phyloP scores from a whole-genome alignment of 23 tunicate genomes.

The Trididemnum clinides region DNA sequence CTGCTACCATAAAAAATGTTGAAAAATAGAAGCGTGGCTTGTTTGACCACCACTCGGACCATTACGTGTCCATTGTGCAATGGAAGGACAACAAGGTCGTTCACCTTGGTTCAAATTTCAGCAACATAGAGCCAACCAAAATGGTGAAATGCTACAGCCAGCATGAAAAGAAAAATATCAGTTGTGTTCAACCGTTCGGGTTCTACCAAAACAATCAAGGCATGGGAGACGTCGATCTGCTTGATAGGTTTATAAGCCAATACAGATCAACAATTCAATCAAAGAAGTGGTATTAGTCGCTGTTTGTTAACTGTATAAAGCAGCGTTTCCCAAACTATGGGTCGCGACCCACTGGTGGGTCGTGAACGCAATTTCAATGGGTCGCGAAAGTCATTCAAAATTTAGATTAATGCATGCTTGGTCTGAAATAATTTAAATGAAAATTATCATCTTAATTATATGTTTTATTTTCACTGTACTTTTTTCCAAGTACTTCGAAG shows the following conservation, averaged over 20 bases:
- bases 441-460: no score
- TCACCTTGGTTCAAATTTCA: slow-evolving; percentile 1
- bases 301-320: slow-evolving; percentile 9
- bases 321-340: no score
- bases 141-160: slow-evolving; percentile 25
- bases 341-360: no score
- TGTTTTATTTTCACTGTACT: no score
- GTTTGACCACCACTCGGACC: slow-evolving; percentile 12
- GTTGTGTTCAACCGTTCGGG: slow-evolving; percentile 5
- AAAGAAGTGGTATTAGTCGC: slow-evolving; percentile 21
- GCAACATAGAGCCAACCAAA: slow-evolving; percentile 11
- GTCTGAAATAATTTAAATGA: no score
- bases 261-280: slow-evolving; percentile 6
- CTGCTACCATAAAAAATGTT: slow-evolving; percentile 3
- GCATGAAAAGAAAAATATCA: not conserved
- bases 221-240: slow-evolving; percentile 28
- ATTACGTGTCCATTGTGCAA: slow-evolving; percentile 6
- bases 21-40: slow-evolving; percentile 1
- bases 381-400: no score
- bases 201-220: slow-evolving; percentile 17
- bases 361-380: no score
- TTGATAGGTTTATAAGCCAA: slow-evolving; percentile 16
- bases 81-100: slow-evolving; percentile 21
- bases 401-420: no score
- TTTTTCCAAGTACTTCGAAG: no score